Conservation (phyloP, 1,140 invertebrate genomes). For the roundworm (Caenorhabditis elegans) region WBcel235 BX284604.4:10245501-10246000, state of each 20-base stretch:
- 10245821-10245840: neutral
- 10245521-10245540: slow-evolving; percentile 74
- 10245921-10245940: slow-evolving; percentile 23
- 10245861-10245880: slow-evolving; percentile 1
- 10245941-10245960: slow-evolving; percentile 5
- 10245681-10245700: slow-evolving; percentile 15
- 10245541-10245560: slow-evolving; percentile 82
- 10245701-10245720: neutral
- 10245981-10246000: neutral
- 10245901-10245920: slow-evolving; percentile 24
- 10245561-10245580: slow-evolving; percentile 88
- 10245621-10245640: slow-evolving; percentile 76
- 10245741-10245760: neutral
- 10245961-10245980: neutral
- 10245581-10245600: slow-evolving; percentile 79
- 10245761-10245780: neutral
- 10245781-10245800: neutral
- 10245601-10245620: slow-evolving; percentile 82
- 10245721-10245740: neutral
- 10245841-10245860: neutral
- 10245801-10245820: slow-evolving; percentile 19
- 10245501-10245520: slow-evolving; percentile 83
- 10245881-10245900: slow-evolving; percentile 15
- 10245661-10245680: neutral
- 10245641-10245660: slow-evolving; percentile 43